Base-by-base conservation (phyloP, 2,113 vertebrate species). In the Callithrix jacchus region DNA sequence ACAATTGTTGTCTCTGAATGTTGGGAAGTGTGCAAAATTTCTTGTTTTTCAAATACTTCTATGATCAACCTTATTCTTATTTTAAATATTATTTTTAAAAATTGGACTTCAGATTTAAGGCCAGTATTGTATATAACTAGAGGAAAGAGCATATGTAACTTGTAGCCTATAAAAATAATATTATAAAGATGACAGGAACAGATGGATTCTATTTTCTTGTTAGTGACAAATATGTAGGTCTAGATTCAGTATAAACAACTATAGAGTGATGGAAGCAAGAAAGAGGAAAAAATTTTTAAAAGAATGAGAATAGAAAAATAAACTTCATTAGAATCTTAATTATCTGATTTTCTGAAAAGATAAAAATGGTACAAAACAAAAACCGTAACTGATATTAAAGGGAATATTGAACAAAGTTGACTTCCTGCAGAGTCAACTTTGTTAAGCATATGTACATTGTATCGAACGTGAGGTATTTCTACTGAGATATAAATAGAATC, bases 171-270 rank as follows among this genome's bases (percentile, higher is more conserved):
- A 93, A 96, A 94, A 95, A 91, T 92, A 95, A 61, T 93, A 89
- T 95, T 92, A 70, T 80, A 90, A 97, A 77, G 52, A 94, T 86
- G 61, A 97, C 52, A 94, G 45, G n/a, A 94, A 68, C 88, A 95
- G 56, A 85, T 52, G 66, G 76, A 96, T 77, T 90, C 74, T 93
- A 52, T 87, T 96, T 95, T 95, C 88, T 94, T 90, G 94, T 96
- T 95, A 85, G 85, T 96, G 77, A 86, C 37, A 97, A 95, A 95
- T 89, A 86, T 0, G 0, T 82, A 96, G 82, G 47, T 93, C 95
- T 97, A 89, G 18, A 89, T 74, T 91, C 74, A 91, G n/a, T 58
- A n/a, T 93, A 84, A 96, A 91, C 70, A 96, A 84, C 54, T 87
- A 89, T 35, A 49, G 45, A 96, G 42, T 80, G 37, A 86, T 27